phyloP scores from a whole-genome alignment of 1,140 invertebrate species.

The Scaptomyza graminum region DNA sequence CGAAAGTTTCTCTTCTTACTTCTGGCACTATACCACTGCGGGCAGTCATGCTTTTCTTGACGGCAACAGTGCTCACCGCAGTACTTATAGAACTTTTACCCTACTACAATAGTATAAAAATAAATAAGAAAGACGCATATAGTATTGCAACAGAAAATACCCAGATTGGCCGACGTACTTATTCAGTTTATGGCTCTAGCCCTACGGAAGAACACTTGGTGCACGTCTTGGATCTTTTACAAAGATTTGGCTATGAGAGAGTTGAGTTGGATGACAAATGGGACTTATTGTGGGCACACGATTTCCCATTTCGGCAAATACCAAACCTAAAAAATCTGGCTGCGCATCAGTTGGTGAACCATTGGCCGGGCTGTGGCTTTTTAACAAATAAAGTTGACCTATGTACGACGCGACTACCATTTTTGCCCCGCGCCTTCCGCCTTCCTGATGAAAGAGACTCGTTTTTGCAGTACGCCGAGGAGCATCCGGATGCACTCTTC shows the following conservation, averaged over 20 bases:
- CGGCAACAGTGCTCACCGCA: slow-evolving; percentile 58
- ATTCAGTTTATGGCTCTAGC: slow-evolving; percentile 85
- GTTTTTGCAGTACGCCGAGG: slow-evolving; percentile 88
- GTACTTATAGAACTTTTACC: slow-evolving; percentile 63
- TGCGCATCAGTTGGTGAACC: slow-evolving; percentile 93
- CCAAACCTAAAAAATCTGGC: slow-evolving; percentile 87
- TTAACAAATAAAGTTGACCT: slow-evolving; percentile 97
- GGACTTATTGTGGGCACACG: slow-evolving; percentile 96
- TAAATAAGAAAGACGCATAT: slow-evolving; percentile 3
- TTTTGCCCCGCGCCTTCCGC: slow-evolving; percentile 94
- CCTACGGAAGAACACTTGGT: slow-evolving; percentile 86
- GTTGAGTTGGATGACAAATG: slow-evolving; percentile 87
- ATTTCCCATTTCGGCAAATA: slow-evolving; percentile 92
- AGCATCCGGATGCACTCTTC: slow-evolving; percentile 90
- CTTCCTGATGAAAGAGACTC: slow-evolving; percentile 91
- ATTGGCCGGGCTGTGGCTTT: slow-evolving; percentile 97
- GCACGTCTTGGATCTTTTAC: slow-evolving; percentile 91
- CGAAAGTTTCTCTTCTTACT: background rate
- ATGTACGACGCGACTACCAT: slow-evolving; percentile 90
- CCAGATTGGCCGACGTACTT: slow-evolving; percentile 21
- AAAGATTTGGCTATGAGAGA: slow-evolving; percentile 89
- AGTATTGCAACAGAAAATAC: slow-evolving; percentile 7
- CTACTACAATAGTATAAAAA: slow-evolving; percentile 18
- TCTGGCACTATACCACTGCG: slow-evolving; percentile 37
- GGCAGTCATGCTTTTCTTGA: slow-evolving; percentile 61